A percentile compares a stretch with the other conserved stretches of the same genome.
These are phyloP conservation scores for Augochlora pura DNA, from an alignment of 1,140 invertebrate species.

Conservation along the genomic window DNA sequence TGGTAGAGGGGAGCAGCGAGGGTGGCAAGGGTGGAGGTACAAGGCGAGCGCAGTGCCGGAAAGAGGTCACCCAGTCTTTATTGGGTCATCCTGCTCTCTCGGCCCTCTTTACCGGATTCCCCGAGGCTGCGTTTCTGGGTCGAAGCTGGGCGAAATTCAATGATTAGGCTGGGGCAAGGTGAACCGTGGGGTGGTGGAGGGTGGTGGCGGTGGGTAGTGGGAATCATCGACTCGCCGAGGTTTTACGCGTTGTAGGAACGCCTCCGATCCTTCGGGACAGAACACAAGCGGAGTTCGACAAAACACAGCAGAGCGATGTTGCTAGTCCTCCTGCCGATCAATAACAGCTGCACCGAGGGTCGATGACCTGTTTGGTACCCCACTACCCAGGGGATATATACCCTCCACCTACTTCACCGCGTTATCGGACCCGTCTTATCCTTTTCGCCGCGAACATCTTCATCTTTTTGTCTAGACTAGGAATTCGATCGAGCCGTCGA, in stretches of 20 bases:
- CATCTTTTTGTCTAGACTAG: not conserved
- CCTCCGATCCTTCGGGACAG: constrained; percentile 51
- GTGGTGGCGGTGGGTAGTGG: too few relatives aligned
- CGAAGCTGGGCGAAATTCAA: not conserved
- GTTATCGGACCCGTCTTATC: constrained; percentile 42
- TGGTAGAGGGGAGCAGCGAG: not conserved
- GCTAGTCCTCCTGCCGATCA: constrained; percentile 75
- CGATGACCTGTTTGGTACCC: constrained; percentile 66
- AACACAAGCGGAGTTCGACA: constrained; percentile 44
- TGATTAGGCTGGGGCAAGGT: not conserved
- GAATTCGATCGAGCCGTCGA: not conserved
- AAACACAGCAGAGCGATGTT: constrained; percentile 62
- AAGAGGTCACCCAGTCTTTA: constrained; percentile 56
- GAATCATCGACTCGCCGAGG: not conserved
- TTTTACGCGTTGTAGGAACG: not conserved
- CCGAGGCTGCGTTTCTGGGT: constrained; percentile 32
- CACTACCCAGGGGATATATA: constrained; percentile 42
- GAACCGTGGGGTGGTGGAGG: not conserved
- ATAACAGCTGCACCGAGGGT: constrained; percentile 79
- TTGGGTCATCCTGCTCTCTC: constrained; percentile 44
- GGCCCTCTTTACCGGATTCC: constrained; percentile 26
- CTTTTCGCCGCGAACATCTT: not conserved
- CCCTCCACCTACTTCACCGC: constrained; percentile 33
- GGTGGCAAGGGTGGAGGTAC: constrained; percentile 7
- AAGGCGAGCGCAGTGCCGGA: constrained; percentile 17